Base-by-base conservation (phyloP, 2,113 vertebrate genomes). In the Crotophaga sulcirostris region DNA sequence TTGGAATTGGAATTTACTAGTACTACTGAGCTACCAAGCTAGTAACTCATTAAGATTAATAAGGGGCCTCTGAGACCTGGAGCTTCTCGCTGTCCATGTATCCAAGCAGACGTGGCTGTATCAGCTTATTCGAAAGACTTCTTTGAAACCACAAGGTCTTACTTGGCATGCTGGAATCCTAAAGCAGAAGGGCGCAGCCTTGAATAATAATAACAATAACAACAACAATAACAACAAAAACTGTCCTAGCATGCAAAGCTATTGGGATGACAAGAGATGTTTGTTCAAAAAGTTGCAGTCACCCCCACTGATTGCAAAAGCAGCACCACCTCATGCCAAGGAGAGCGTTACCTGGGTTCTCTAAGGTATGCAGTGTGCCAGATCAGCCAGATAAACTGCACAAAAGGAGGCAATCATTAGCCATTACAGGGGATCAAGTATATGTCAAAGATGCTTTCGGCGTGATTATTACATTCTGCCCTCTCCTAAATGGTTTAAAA, bases 231-330 rank as follows among this genome's bases (percentile, higher is more conserved):
- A 31, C 12, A n/a, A n/a, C n/a, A 84, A 34, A 60, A 66, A 66
- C 36, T 56, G 31, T 64, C 54, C 44, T 75, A 82, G 89, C 58
- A 66, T 76, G 73, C 56, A 59, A n/a, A 84, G 62, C 74, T 79
- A 13, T 81, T 87, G 74, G 45, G 66, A 36, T 96, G 74, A 62
- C 68, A 78, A 82, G 72, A 89, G 69, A 40, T 91, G 62, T 84
- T 87, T 89, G 33, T 60, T 93, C 21, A 66, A 75, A 67, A 49
- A 94, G 75, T 87, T 93, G 85, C 77, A 96, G 69, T 91, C 66
- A 55, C 58, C 49, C 79, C 49, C 24, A 14, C 64, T 70, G 56
- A 81, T 93, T 94, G 85, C 92, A 77, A 76, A 45, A 90, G 68
- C 74, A 83, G 42, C 75, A 83, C 16, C n/a, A 44, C 34, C 36